Base-by-base conservation (phyloP, 2,113 vertebrate genomes). In the Egretta garzetta region DNA sequence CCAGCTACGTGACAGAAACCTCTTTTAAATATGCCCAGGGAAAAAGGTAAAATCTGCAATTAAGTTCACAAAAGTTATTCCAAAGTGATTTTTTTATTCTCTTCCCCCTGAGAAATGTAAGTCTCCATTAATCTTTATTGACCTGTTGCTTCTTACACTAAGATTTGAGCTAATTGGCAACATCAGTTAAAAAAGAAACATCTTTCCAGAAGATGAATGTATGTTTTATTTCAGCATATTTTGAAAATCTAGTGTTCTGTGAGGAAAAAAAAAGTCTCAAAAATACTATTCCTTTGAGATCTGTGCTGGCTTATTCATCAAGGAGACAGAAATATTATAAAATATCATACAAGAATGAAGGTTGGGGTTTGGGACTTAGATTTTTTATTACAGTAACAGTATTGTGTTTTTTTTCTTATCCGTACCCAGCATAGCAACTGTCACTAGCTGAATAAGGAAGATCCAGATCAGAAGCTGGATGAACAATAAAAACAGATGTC, bases 271-370 rank as follows among this genome's bases (percentile, higher is more conserved):
- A 60, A 43, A 23, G 4, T 52, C 67, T 56, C 30, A 56, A 27
- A 92, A 77, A 39, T 62, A 35, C 49, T n/a, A 50, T 87, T 70
- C 24, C 58, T 84, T 74, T 53, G 68, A 75, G 77, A 71, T 6
- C 3, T 66, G 14, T 41, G 22, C 70, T 87, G n/a, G 30, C 41
- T 94, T 94, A 93, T 95, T 91, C 68, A 93, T 95, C 76, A 93
- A 83, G 50, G 50, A 89, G 68, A 74, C 8, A 19, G 87, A 89
- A 95, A 60, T 86, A 83, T 68, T 66, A 80, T 80, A 72, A 95
- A 93, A 86, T 56, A 86, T 39, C 41, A 88, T 39, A 49, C 86
- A 91, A 88, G 53, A 76, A n/a, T 32, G 30, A 93, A 86, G 72
- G 73, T 4, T 80, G 59, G 33, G 45, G 15, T 86, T 83, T 77